Base-by-base conservation (phyloP, 2,113 vertebrate genomes). In the Choloepus hoffmanni region DNA sequence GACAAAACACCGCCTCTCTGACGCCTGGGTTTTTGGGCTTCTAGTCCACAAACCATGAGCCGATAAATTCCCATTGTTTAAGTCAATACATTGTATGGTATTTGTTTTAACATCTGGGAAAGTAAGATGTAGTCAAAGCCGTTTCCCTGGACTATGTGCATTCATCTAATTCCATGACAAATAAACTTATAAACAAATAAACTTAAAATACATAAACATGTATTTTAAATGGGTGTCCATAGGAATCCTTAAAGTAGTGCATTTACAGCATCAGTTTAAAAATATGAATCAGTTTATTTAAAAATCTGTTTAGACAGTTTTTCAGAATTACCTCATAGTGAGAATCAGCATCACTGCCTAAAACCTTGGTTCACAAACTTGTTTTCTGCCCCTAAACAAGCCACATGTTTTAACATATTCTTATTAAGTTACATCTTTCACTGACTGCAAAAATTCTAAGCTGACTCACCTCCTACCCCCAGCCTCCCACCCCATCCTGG, bases 291-390 rank as follows among this genome's bases (percentile, higher is more conserved):
- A 48, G 24, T 60, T 92, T 91, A 76, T 65, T 89, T 86, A 72
- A 96, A 96, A 95, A 73, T 92, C 30, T 65, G 15, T 45, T 68
- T n/a, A 73, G 90, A 36, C 43, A 55, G 23, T 45, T 96, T 92
- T 93, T 63, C 50, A 89, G 43, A 93, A 96, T 79, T 76, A 63
- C 24, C 45, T 95, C 55, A 78, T n/a, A 36, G 16, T 93, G 81
- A 92, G 70, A 74, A 62, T 92, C 13, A 89, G 10, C 9, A 30
- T 89, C n/a, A 70, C n/a, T 89, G 48, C 67, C 50, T 26, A 36
- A 86, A 95, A 94, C 23, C 5, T 1, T 50, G 63, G 7, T 93
- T 94, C 55, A 92, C 33, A 89, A 73, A 67, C 7, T 48, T 96
- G 48, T 50, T 85, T 94, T 94, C 48, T 95, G 48, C 58, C 73